Conservation (phyloP, 1,140 invertebrate species). For the Wasmannia auropunctata region DNA sequence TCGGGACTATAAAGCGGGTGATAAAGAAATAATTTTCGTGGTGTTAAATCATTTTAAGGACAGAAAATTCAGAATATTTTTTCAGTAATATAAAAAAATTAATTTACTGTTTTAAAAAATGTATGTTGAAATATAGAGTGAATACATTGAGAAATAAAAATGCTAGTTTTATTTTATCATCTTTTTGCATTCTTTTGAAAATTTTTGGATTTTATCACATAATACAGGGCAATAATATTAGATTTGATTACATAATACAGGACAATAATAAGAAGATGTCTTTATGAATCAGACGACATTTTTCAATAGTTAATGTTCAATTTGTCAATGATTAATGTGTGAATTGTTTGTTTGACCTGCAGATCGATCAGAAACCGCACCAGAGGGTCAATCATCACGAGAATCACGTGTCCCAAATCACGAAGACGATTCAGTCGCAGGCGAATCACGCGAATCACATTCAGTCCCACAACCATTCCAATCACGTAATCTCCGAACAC, state of each 20-base stretch:
- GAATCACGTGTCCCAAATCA: constrained; percentile 84
- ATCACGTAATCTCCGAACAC: constrained; percentile 77
- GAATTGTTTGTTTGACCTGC: constrained; percentile 46
- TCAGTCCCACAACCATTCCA: constrained; percentile 77
- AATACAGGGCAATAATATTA: background rate
- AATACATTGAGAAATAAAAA: background rate
- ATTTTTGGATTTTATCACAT: background rate
- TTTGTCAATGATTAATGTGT: background rate
- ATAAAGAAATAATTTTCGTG: too few relatives aligned
- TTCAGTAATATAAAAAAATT: background rate
- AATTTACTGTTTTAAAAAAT: background rate
- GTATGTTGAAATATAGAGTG: background rate
- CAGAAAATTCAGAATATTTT: background rate
- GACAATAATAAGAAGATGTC: background rate
- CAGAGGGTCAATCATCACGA: constrained; percentile 83
- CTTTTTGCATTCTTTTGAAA: background rate
- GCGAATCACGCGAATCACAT: constrained; percentile 80
- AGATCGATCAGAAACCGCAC: constrained; percentile 82
- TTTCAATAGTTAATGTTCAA: too few relatives aligned
- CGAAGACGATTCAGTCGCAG: constrained; percentile 83
- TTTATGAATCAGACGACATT: too few relatives aligned
- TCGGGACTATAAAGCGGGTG: background rate
- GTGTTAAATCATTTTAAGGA: background rate
- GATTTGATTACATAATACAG: too few relatives aligned
- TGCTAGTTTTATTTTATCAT: background rate